phyloP scores from a whole-genome alignment of 2,113 vertebrate species.

The Columba janthina region DNA sequence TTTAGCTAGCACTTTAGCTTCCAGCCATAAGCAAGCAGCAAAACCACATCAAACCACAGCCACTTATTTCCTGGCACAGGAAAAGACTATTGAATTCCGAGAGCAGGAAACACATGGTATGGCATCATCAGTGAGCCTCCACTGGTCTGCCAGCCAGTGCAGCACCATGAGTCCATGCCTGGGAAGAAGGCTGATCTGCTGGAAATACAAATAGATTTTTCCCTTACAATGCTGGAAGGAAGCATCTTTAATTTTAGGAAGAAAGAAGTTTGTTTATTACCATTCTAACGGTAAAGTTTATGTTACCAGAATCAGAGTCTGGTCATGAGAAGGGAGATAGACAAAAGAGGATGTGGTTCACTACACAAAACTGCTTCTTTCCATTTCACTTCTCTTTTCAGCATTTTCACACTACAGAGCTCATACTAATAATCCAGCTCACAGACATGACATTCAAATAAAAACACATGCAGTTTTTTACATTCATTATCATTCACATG shows the following conservation, averaged over 20 bases:
- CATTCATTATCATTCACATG: slow-evolving; percentile 18
- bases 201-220: not conserved
- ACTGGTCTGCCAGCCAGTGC: no score
- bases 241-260: not conserved
- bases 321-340: not conserved
- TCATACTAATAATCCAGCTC: not conserved
- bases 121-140: not conserved
- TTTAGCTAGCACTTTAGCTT: not conserved
- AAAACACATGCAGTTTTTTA: slow-evolving; percentile 25
- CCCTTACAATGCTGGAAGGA: not conserved
- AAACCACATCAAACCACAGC: not conserved
- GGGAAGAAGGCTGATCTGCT: not conserved
- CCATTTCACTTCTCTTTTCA: not conserved
- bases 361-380: not conserved
- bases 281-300: not conserved
- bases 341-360: not conserved
- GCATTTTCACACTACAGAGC: not conserved
- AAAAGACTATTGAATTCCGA: not conserved
- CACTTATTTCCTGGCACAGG: not conserved
- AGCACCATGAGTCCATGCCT: rapidly evolving
- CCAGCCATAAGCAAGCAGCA: not conserved
- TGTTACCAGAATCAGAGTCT: rapidly evolving
- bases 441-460: not conserved
- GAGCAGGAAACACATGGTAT: not conserved
- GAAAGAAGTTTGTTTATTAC: not conserved